Evolutionary conservation across 2,888 invertebrate species (phyloP), one percentile per base, ranked within the genome.

Genomic region (Erpobdella octoculata): DNA sequence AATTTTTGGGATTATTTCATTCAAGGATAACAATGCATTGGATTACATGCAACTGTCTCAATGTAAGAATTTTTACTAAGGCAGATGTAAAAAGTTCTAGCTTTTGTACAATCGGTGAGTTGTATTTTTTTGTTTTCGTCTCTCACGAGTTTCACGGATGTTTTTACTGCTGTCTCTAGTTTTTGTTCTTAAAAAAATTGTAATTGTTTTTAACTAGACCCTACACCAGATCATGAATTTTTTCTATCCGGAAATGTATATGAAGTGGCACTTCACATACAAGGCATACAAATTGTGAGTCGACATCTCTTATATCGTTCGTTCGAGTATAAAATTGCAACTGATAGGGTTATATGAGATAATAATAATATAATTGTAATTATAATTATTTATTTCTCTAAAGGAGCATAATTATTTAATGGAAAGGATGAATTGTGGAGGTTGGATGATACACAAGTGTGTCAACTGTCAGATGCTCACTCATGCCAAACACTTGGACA

Each of bases 381-480:
- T 28, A 35, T 31, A 33, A 8, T 62, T 62, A n/a, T 25, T 58
- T 8, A 58, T 12, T 9, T 58, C 59, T 31, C 33, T 35, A 33
- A 62, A 62, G 62, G 62, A 62, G 35, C 62, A 62, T 35, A 62
- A 62, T 35, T 62, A 33, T 35, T 31, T 62, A 35, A 62, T 62
- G n/a, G 62, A 62, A 62, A 62, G 25, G 33, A 1, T 33, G 31
- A 62, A 21, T 31, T n/a, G 28, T 33, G n/a, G n/a, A 35, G 31
- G 62, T n/a, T 62, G 62, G 62, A 62, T 35, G n/a, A 35, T 62
- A 18, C 31, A 33, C 9, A 62, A 31, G 33, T 62, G 62, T 33
- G n/a, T 62, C 33, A 62, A 62, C 31, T 62, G 62, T 31, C 31
- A n/a, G 35, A 62, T 31, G 3, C 33, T 62, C 31, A 62, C 62